Percentiles rank a stretch among this genome's conserved stretches.
Evolutionary conservation across 1,140 invertebrate genomes (phyloP).

Genomic region (Manduca sexta): DNA sequence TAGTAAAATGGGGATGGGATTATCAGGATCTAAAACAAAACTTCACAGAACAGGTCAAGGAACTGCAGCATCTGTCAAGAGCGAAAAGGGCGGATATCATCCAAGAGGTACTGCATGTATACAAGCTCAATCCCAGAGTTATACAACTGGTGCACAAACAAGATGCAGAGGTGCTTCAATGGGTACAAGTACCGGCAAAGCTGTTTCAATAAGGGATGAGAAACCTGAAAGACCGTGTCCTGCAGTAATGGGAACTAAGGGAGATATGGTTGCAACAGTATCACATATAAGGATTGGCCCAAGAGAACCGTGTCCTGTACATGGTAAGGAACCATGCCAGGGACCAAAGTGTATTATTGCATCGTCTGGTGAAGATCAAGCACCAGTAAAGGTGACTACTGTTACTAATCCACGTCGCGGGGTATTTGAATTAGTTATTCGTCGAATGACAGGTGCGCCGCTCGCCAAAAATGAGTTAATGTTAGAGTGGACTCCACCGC

Average conservation of each 20-base stretch:
- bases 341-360: constrained; percentile 47
- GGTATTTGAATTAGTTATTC: constrained; percentile 61
- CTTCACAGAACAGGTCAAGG: constrained; percentile 19
- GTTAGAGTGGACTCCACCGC: constrained; percentile 63
- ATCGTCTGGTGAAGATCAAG: constrained; percentile 36
- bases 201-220: constrained; percentile 45
- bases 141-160: constrained; percentile 8
- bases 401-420: constrained; percentile 51
- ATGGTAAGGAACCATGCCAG: constrained; percentile 46
- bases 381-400: constrained; percentile 46
- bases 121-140: constrained; percentile 4
- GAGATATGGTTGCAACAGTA: constrained; percentile 47
- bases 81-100: constrained; percentile 1
- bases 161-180: constrained; percentile 20
- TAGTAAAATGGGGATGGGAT: constrained; percentile 44
- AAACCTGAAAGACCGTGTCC: constrained; percentile 38
- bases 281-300: constrained; percentile 55
- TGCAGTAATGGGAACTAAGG: constrained; percentile 25
- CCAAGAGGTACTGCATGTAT: constrained; percentile 7
- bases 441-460: constrained; percentile 51
- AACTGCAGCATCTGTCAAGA: constrained; percentile 17
- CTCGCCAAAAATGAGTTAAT: constrained; percentile 61
- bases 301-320: constrained; percentile 42
- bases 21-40: constrained; percentile 23
- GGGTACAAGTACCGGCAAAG: constrained; percentile 26